Base-by-base conservation (phyloP, 2,113 vertebrate genomes). In the Pteropus alecto region DNA sequence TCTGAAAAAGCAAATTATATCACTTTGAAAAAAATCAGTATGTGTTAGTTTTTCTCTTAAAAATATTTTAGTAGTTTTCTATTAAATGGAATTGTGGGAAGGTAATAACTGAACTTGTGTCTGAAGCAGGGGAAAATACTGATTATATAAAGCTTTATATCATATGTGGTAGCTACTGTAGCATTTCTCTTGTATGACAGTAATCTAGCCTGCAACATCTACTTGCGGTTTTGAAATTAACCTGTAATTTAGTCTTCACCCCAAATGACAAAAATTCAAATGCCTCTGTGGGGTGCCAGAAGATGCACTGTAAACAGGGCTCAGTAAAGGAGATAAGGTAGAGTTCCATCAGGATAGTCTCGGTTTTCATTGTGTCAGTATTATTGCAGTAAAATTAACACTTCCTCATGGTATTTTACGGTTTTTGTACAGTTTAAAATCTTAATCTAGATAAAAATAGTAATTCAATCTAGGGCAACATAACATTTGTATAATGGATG, bases 201-300 rank as follows among this genome's bases (percentile, higher is more conserved):
- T 98, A 98, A 98, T 98, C 98, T 98, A 98, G 98, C 98, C 98
- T 98, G 99, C 99, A 98, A 97, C 98, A 98, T 99, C 98, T 98
- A 97, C 98, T 98, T 98, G 98, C 98, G 88, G 98, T 98, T 98
- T 98, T 98, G 98, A 99, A 99, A 99, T 99, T 99, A 99, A 99
- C 99, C 99, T 99, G 98, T 98, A 99, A 99, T 99, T 99, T 99
- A 98, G 98, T 99, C 98, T 99, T 99, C 98, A 99, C 98, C 99
- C 98, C 98, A 98, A 99, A 98, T 98, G 99, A 99, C 99, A 99
- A 99, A 99, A 99, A 99, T 98, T 98, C 98, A 98, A 99, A 98
- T 98, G 98, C 98, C 99, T 99, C 99, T 91, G 98, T 99, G 98
- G 99, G 99, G 98, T 98, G 98, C 99, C 98, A 96, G 98, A 97